phyloP scores from a whole-genome alignment of 2,113 vertebrate genomes.

The Ceyx cyanopectus region DNA sequence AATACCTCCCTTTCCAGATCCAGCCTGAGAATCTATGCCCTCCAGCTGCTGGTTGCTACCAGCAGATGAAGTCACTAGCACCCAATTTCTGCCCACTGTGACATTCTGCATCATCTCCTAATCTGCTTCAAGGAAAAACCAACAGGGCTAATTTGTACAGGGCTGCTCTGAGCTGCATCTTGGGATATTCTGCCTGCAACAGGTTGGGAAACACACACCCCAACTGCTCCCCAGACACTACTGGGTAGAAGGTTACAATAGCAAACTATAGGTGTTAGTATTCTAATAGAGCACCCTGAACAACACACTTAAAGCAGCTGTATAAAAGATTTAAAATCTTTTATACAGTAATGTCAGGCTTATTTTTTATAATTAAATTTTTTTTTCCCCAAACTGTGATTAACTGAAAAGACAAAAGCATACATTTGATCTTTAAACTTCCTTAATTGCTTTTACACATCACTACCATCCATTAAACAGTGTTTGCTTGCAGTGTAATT shows the following conservation, averaged over 20 bases:
- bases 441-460: not conserved
- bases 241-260: not conserved
- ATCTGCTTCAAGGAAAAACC: not conserved
- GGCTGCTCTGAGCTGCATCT: not conserved
- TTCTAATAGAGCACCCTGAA: not conserved
- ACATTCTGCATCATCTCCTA: not conserved
- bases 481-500: not conserved
- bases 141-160: not conserved
- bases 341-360: not conserved
- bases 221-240: not conserved
- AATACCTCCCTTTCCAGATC: not conserved
- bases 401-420: not conserved
- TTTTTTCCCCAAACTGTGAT: not conserved
- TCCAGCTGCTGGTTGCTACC: not conserved
- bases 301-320: not conserved
- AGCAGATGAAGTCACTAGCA: not conserved
- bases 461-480: not conserved
- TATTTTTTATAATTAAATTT: not conserved
- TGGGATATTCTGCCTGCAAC: not conserved
- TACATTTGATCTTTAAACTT: not conserved
- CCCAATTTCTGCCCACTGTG: not conserved
- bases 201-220: not conserved
- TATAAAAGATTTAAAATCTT: not conserved
- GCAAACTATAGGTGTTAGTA: not conserved
- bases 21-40: fast-evolving